Evolutionary conservation across 1,140 invertebrate genomes (phyloP).

Genomic region (Drosophila kikkawai): DNA sequence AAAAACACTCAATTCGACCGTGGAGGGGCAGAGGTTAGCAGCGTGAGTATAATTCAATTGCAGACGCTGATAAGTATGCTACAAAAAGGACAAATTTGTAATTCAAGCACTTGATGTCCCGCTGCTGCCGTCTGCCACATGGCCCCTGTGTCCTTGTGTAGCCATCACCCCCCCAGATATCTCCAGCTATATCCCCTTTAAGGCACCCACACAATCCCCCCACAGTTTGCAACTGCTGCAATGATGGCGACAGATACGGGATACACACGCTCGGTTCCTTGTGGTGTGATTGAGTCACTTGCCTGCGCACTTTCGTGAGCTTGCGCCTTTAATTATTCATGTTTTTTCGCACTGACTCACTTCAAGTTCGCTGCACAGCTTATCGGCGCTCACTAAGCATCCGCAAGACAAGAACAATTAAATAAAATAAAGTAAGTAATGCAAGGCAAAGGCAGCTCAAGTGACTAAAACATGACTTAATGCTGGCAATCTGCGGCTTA

Average conservation of each 20-base stretch:
- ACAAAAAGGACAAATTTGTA: conserved; percentile 19
- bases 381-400: conserved; percentile 9
- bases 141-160: conserved; percentile 14
- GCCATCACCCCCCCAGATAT: neutral
- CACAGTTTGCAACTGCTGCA: conserved; percentile 7
- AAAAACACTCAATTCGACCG: neutral
- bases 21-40: neutral
- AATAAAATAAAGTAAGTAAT: neutral
- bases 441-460: neutral
- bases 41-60: conserved; percentile 21
- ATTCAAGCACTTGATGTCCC: conserved; percentile 34
- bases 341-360: conserved; percentile 19
- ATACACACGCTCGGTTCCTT: neutral
- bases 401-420: neutral
- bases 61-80: conserved; percentile 48
- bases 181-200: neutral
- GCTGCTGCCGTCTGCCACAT: conserved; percentile 36
- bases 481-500: conserved; percentile 4
- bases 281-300: conserved; percentile 33
- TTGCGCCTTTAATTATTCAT: conserved; percentile 38
- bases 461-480: conserved; percentile 25
- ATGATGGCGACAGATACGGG: conserved; percentile 1
- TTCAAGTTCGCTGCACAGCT: conserved; percentile 1
- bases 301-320: neutral
- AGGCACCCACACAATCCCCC: neutral